phyloP scores from a whole-genome alignment of 1,140 invertebrate species.

The Odontomachus brunneus region DNA sequence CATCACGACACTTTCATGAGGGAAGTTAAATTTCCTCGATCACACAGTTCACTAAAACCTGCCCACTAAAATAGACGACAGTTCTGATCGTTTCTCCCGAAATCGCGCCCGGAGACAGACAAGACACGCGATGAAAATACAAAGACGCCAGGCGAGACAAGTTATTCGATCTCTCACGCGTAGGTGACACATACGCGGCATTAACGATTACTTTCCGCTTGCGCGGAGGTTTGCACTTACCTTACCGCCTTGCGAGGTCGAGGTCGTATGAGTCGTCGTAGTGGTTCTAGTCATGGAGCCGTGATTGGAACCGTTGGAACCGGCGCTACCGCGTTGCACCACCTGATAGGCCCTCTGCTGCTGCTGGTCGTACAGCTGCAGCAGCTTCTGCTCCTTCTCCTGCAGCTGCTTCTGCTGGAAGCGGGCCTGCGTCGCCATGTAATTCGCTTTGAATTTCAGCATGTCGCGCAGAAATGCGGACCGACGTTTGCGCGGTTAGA shows the following conservation, averaged over 20 bases:
- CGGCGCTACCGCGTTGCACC: constrained; percentile 87
- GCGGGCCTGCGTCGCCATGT: constrained; percentile 86
- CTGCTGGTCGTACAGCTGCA: constrained; percentile 89
- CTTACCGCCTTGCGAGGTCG: constrained; percentile 78
- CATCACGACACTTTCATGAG: no score
- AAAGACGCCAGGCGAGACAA: no score
- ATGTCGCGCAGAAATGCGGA: constrained; percentile 51
- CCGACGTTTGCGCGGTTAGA: constrained; percentile 37
- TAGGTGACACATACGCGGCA: no score
- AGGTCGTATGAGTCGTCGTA: constrained; percentile 72
- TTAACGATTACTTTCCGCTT: constrained; percentile 2
- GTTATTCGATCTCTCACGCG: no score
- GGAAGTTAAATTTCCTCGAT: no score
- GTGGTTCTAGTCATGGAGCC: constrained; percentile 74
- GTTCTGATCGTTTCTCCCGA: no score
- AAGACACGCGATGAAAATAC: no score
- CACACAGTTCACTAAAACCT: no score
- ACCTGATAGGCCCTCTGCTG: constrained; percentile 89
- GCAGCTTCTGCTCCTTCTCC: constrained; percentile 90
- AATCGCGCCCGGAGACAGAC: no score
- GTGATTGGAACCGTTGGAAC: constrained; percentile 84
- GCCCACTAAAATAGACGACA: no score
- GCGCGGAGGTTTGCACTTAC: constrained; percentile 73
- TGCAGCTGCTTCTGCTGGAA: constrained; percentile 91
- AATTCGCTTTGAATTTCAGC: constrained; percentile 52